Conservation (phyloP, 92 coral and sea anemone genomes). For the Phenganax marumi region DNA sequence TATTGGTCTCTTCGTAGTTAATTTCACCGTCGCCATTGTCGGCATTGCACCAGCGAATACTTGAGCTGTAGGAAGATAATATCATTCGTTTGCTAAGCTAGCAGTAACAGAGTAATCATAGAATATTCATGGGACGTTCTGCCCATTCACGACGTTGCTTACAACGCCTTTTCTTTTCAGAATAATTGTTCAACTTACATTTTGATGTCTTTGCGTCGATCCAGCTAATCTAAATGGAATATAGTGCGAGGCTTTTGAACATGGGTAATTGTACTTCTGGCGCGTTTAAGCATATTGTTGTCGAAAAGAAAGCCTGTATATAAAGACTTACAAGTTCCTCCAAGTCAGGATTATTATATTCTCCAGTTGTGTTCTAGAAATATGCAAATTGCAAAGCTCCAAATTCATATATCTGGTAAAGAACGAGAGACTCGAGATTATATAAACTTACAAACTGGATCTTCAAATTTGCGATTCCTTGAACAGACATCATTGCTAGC, state of each 20-base stretch:
- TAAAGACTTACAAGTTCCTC: constrained; percentile 68
- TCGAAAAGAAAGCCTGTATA: too few relatives aligned
- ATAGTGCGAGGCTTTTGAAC: too few relatives aligned
- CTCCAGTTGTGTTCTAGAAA: constrained; percentile 80
- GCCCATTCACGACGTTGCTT: background rate
- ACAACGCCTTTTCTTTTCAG: background rate
- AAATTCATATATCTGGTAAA: background rate
- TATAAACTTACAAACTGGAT: constrained; percentile 79
- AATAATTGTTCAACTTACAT: constrained; percentile 46
- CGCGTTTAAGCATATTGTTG: too few relatives aligned
- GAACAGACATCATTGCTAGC: constrained; percentile 92
- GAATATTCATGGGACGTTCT: background rate
- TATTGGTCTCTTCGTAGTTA: constrained; percentile 82
- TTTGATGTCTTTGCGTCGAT: constrained; percentile 62
- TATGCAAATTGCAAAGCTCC: background rate
- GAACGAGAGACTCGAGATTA: background rate
- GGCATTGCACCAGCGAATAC: constrained; percentile 99
- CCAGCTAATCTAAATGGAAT: constrained; percentile 63
- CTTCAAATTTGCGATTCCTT: constrained; percentile 75
- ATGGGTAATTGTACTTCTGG: too few relatives aligned
- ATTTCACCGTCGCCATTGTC: constrained; percentile 97
- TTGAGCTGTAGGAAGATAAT: constrained; percentile 49
- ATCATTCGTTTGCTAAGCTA: background rate
- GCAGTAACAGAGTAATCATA: background rate
- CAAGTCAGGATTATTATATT: constrained; percentile 88